These are phyloP conservation scores for Morpho deidamia DNA, from an alignment of 2,888 invertebrate species.

Conservation along the genomic window DNA sequence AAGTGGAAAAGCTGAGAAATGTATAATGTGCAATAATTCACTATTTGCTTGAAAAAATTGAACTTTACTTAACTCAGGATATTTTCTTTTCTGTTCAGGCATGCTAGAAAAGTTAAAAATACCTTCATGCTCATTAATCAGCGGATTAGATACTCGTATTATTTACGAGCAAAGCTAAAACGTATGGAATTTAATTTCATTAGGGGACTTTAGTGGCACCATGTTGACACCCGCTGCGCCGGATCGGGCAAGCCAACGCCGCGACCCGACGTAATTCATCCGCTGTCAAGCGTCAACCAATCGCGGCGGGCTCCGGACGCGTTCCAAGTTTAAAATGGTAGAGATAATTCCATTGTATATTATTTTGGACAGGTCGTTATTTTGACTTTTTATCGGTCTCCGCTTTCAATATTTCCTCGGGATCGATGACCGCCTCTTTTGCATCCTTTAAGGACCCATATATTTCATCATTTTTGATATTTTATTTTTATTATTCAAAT, in stretches of 20 bases:
- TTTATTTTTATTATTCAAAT: too few relatives aligned
- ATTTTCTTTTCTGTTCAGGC: not conserved
- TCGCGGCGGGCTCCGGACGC: conserved; percentile 45
- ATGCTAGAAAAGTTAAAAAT: conserved; percentile 34
- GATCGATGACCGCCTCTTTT: conserved; percentile 32
- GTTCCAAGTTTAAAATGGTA: conserved; percentile 72
- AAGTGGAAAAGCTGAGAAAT: too few relatives aligned
- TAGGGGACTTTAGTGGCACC: conserved; percentile 71
- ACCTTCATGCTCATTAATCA: conserved; percentile 66
- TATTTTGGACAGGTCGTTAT: conserved; percentile 78
- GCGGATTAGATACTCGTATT: conserved; percentile 72
- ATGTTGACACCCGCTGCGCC: conserved; percentile 74
- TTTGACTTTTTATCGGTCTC: conserved; percentile 66
- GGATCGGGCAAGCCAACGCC: conserved; percentile 37
- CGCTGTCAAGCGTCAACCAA: conserved; percentile 72
- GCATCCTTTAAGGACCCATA: conserved; percentile 10
- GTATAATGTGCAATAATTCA: too few relatives aligned
- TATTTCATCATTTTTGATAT: conserved; percentile 1
- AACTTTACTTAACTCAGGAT: too few relatives aligned
- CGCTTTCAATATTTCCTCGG: conserved; percentile 61
- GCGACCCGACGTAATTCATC: conserved; percentile 61
- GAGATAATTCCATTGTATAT: conserved; percentile 77
- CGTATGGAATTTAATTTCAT: conserved; percentile 78
- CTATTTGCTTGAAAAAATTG: too few relatives aligned
- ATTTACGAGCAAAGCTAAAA: conserved; percentile 74